A percentile compares a stretch with the other conserved stretches of the same genome.
Evolutionary conservation across 2,113 vertebrate species (phyloP).

Genomic region (Mirza zaza): DNA sequence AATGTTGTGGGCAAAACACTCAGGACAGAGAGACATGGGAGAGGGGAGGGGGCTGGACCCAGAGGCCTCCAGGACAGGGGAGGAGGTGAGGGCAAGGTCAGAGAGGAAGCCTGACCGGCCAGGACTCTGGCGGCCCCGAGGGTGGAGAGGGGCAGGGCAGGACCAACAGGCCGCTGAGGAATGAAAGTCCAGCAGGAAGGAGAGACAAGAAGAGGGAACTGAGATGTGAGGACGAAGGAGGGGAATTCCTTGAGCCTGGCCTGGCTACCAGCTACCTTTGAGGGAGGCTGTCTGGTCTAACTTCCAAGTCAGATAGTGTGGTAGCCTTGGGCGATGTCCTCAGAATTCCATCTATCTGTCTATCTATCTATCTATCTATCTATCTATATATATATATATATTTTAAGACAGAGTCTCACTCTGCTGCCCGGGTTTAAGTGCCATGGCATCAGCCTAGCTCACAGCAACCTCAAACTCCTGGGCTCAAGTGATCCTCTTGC

Average conservation of each 20-base stretch:
- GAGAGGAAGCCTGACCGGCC: not conserved
- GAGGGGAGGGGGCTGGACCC: not conserved
- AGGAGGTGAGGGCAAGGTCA: not conserved
- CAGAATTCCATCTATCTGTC: not conserved
- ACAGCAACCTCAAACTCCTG: too few species aligned
- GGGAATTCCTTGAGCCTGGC: not conserved
- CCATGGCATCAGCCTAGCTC: too few species aligned
- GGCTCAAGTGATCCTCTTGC: too few species aligned
- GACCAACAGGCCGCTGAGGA: not conserved
- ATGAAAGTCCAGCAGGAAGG: not conserved
- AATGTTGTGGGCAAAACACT: slow-evolving; percentile 51
- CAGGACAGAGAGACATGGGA: not conserved
- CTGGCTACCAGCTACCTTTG: rapidly evolving
- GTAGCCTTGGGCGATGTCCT: not conserved
- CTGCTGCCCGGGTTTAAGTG: too few species aligned
- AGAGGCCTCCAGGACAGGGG: not conserved
- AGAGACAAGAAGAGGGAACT: not conserved
- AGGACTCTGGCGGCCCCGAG: not conserved
- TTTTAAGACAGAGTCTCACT: too few species aligned
- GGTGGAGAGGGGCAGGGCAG: too few species aligned
- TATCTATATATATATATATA: too few species aligned
- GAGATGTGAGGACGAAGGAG: rapidly evolving
- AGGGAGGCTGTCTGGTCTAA: not conserved
- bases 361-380: too few species aligned
- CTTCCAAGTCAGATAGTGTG: rapidly evolving